Base-by-base conservation (phyloP, 2,888 invertebrate genomes). In the Zelleria hepariella region DNA sequence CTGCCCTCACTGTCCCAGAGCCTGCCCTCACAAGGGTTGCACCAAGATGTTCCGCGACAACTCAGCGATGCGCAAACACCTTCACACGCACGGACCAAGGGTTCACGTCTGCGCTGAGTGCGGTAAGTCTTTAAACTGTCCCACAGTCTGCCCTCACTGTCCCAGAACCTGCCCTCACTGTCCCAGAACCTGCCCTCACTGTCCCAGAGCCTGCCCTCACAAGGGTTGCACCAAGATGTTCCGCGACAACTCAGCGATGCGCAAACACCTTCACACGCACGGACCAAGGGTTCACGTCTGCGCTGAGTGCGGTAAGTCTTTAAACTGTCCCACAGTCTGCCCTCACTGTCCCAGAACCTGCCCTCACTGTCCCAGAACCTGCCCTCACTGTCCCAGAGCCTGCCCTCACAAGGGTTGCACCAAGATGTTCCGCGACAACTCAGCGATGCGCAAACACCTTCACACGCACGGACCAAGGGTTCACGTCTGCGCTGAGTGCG, bases 101-200 rank as follows among this genome's bases (percentile, higher is more conserved):
- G 97, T 98, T 0, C 98, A 98, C 74, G 98, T 98, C 0, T 98
- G 98, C 81, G 97, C 98, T 0, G 98, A 98, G 73, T 98, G 98
- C 83, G 98, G 98, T 69, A 24, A 64, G 83, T 78, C 23, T 20
- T 4, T 8, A 27, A n/a, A n/a, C n/a, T n/a, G n/a, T n/a, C n/a
- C n/a, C n/a, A n/a, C n/a, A n/a, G n/a, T n/a, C n/a, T n/a, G n/a
- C n/a, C n/a, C n/a, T n/a, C n/a, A n/a, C n/a, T n/a, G n/a, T n/a
- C n/a, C n/a, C n/a, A n/a, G n/a, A n/a, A n/a, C n/a, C n/a, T n/a
- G n/a, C n/a, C n/a, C n/a, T n/a, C n/a, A n/a, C n/a, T n/a, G n/a
- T n/a, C n/a, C n/a, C n/a, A n/a, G n/a, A n/a, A n/a, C n/a, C n/a
- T n/a, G n/a, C n/a, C n/a, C n/a, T n/a, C n/a, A n/a, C n/a, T n/a